Percentiles rank a stretch among this genome's conserved stretches.
Evolutionary conservation across 2,888 invertebrate genomes (phyloP).

Genomic region (Altica lythri): DNA sequence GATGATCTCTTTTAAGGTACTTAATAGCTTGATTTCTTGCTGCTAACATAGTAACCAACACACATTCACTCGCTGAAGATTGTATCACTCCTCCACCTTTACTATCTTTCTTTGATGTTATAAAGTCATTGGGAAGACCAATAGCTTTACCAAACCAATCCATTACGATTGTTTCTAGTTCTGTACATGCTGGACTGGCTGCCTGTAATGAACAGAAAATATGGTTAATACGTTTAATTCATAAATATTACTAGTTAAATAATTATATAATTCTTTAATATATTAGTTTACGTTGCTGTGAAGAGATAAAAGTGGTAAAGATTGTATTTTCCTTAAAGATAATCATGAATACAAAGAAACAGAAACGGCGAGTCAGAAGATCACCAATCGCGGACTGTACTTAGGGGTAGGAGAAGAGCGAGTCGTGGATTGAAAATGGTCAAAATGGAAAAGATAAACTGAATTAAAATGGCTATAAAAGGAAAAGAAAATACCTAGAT

Average conservation of each 20-base stretch:
- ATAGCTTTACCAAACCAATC: slow-evolving; percentile 83
- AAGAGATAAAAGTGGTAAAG: no score
- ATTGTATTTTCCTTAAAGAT: no score
- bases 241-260: not conserved
- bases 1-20: slow-evolving; percentile 62
- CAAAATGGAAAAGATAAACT: no score
- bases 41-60: slow-evolving; percentile 76
- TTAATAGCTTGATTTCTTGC: slow-evolving; percentile 75
- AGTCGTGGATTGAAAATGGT: no score
- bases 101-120: slow-evolving; percentile 59
- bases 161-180: slow-evolving; percentile 80
- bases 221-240: not conserved
- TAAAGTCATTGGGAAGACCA: slow-evolving; percentile 73
- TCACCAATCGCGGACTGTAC: no score
- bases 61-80: slow-evolving; percentile 83
- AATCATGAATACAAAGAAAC: no score
- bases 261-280: no score
- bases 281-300: no score
- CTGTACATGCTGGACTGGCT: slow-evolving; percentile 96
- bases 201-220: slow-evolving; percentile 66
- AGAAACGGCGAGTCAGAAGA: no score
- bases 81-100: slow-evolving; percentile 81
- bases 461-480: no score
- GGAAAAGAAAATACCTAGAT: no score
- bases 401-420: no score